These are phyloP conservation scores for Crypturellus undulatus DNA, from an alignment of 2,113 vertebrate species.

Conservation along the genomic window DNA sequence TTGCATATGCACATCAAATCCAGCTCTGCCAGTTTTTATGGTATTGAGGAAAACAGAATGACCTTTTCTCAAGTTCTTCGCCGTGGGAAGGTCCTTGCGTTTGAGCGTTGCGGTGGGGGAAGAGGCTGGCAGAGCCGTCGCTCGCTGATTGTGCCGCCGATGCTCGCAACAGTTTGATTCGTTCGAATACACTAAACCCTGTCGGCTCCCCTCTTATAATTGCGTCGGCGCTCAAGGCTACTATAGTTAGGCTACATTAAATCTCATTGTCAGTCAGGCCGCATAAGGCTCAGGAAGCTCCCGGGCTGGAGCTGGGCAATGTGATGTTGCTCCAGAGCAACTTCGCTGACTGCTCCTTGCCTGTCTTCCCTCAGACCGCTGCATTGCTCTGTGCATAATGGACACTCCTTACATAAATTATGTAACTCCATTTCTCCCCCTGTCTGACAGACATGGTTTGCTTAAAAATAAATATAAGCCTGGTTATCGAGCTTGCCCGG, in stretches of 20 bases:
- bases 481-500: conserved; percentile 20
- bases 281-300: conserved; percentile 58
- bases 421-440: conserved; percentile 17
- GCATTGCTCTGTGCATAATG: conserved; percentile 8
- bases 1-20: conserved; percentile 76
- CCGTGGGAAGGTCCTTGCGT: conserved; percentile 47
- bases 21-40: conserved; percentile 62
- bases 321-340: conserved; percentile 63
- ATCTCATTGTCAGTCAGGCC: conserved; percentile 73
- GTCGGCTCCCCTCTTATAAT: conserved; percentile 58
- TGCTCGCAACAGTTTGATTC: conserved; percentile 48
- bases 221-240: conserved; percentile 77
- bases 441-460: background rate
- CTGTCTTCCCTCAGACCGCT: conserved; percentile 18
- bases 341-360: conserved; percentile 60
- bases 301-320: conserved; percentile 32
- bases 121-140: background rate
- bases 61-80: conserved; percentile 78
- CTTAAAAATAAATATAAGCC: conserved; percentile 14
- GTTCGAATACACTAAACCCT: conserved; percentile 57
- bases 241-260: conserved; percentile 71
- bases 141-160: conserved; percentile 50
- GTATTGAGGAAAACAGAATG: conserved; percentile 71
- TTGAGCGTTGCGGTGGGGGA: conserved; percentile 52
- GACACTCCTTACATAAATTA: conserved; percentile 23